These are phyloP conservation scores for Steinernema carpocapsae DNA, from an alignment of 2,888 invertebrate species.

Conservation along the genomic window DNA sequence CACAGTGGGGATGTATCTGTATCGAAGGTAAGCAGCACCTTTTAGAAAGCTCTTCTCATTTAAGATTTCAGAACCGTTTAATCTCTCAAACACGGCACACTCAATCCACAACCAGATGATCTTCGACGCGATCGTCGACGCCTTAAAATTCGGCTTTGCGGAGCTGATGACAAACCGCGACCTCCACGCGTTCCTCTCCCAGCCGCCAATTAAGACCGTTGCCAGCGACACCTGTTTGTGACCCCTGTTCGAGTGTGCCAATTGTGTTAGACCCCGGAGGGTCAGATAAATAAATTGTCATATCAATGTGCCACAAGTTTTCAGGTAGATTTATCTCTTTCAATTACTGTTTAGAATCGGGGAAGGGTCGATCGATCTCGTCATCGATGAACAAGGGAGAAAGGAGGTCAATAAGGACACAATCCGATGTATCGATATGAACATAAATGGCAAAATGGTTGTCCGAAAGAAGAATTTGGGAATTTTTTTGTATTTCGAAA, in stretches of 20 bases:
- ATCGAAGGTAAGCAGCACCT: slow-evolving; percentile 74
- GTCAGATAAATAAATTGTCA: too few relatives aligned
- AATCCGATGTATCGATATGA: neutral
- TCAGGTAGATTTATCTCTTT: too few relatives aligned
- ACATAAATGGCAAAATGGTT: neutral
- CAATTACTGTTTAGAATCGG: too few relatives aligned
- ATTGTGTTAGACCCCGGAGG: too few relatives aligned
- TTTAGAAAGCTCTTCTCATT: too few relatives aligned
- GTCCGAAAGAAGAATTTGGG: neutral
- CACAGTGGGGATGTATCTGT: slow-evolving; percentile 89
- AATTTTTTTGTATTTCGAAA: neutral
- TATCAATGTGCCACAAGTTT: too few relatives aligned
- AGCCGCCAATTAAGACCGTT: neutral
- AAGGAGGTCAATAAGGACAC: neutral
- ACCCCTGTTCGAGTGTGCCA: too few relatives aligned
- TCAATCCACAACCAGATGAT: slow-evolving; percentile 86
- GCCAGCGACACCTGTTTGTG: too few relatives aligned
- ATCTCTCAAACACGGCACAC: slow-evolving; percentile 90
- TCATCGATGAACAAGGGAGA: slow-evolving; percentile 18
- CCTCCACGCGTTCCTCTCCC: neutral
- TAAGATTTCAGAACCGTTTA: slow-evolving; percentile 81
- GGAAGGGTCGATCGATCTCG: slow-evolving; percentile 27
- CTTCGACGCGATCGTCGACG: slow-evolving; percentile 73
- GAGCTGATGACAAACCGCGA: neutral
- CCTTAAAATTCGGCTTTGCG: neutral